Evolutionary conservation across 2,113 vertebrate genomes (phyloP).

Genomic region (Cavia aperea): DNA sequence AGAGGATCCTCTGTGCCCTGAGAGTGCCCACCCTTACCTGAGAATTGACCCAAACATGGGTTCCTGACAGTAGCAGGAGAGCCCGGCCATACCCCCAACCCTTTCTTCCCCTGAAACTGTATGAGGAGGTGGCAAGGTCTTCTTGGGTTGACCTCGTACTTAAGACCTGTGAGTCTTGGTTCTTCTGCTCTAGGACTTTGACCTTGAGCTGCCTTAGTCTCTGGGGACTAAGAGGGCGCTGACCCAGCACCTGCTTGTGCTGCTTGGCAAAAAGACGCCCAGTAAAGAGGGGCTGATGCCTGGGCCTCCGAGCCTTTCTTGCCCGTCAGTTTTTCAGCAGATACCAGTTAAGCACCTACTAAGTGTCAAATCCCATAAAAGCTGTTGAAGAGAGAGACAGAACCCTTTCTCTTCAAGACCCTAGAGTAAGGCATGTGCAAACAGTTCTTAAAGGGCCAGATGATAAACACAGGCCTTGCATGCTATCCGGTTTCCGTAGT

Average conservation of each 20-base stretch:
- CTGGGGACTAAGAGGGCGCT: not conserved
- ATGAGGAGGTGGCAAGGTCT: not conserved
- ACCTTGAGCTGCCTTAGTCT: not conserved
- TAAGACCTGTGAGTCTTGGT: not conserved
- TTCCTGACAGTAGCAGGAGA: not conserved
- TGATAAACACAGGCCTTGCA: not conserved
- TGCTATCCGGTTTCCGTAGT: not conserved
- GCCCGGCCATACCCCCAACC: not conserved
- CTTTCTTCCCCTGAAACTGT: not conserved
- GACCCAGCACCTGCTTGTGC: not conserved
- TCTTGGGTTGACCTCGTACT: not conserved
- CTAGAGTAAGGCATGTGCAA: not conserved
- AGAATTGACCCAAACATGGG: not conserved
- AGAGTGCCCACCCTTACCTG: not conserved
- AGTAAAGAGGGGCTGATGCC: not conserved
- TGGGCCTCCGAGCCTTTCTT: accelerated
- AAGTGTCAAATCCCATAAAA: not conserved
- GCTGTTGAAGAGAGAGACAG: too few relatives aligned
- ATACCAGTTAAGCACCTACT: not conserved
- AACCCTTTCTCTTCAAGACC: not conserved
- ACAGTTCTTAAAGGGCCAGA: not conserved
- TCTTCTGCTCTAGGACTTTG: not conserved
- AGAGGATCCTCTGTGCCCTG: not conserved
- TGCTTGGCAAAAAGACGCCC: not conserved
- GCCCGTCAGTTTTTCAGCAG: not conserved